Evolutionary conservation across 2,888 invertebrate genomes (phyloP).

Genomic region (Opisthograptis luteolata): DNA sequence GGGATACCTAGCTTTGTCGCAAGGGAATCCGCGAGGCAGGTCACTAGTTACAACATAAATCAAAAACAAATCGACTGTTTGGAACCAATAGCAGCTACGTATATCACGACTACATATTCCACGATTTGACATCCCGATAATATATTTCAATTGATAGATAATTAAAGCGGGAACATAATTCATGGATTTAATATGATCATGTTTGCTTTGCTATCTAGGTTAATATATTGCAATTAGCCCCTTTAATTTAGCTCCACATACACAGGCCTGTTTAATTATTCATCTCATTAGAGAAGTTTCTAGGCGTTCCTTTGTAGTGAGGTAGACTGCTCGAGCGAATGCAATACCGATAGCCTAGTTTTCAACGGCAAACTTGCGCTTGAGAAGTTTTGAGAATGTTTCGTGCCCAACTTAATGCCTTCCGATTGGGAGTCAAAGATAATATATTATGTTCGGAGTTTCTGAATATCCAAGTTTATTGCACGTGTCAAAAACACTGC

Average conservation of each 20-base stretch:
- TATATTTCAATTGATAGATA: conserved; percentile 24
- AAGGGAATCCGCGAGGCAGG: too few species aligned
- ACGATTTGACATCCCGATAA: conserved; percentile 9
- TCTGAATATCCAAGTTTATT: conserved; percentile 33
- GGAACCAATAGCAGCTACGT: conserved; percentile 4
- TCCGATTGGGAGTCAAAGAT: conserved; percentile 57
- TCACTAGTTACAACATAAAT: too few species aligned
- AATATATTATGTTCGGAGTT: conserved; percentile 52
- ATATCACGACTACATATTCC: conserved; percentile 2
- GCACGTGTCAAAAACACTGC: conserved; percentile 37
- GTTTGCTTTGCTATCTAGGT: conserved; percentile 35
- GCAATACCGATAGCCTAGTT: conserved; percentile 74
- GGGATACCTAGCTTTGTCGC: too few species aligned
- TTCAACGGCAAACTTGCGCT: conserved; percentile 53
- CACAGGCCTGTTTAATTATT: conserved; percentile 73
- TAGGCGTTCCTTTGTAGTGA: conserved; percentile 67
- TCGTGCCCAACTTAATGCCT: conserved; percentile 56
- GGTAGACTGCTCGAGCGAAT: conserved; percentile 55
- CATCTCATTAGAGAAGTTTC: conserved; percentile 80
- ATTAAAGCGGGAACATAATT: conserved; percentile 20
- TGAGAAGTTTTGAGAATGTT: conserved; percentile 65
- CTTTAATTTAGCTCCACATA: conserved; percentile 39
- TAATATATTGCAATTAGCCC: conserved; percentile 26
- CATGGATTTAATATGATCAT: conserved; percentile 33
- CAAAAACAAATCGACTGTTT: conserved; percentile 7